Base-by-base conservation (phyloP, 2,113 vertebrate genomes). In the Hypocryptadius cinnamomeus region DNA sequence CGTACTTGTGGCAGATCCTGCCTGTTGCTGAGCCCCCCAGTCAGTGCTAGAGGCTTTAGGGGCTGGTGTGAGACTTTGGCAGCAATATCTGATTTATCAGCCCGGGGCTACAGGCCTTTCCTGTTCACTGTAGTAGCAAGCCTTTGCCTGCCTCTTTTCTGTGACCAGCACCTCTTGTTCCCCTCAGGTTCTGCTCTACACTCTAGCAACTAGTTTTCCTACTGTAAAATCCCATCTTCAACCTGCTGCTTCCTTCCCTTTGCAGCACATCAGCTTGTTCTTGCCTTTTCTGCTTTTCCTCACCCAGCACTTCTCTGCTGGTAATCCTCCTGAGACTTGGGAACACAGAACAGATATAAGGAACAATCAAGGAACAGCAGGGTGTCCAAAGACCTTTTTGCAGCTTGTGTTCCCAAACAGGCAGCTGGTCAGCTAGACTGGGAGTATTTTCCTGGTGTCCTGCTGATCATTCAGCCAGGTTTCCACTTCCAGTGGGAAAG, bases 161-260 rank as follows among this genome's bases (percentile, higher is more conserved):
- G 53, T 89, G 81, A 54, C 64, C 57, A 54, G 73, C 47, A 42
- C 37, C 48, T 79, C 57, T 42, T 5, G 8, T 78, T 79, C 72
- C 48, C 64, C 56, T 33, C 37, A 42, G 64, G 44, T 84, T 44
- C 64, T 81, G 63, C 89, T 93, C 10, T 5, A 13, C 42, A 24
- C 71, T 90, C 91, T 93, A 91, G 83, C 85, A 93, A 86, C 56
- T 69, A 65, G 78, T 92, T 96, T 96, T 88, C 72, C 66, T 91
- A 5, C 51, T 66, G 56, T 35, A 74, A 74, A 65, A 54, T 81
- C 25, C 56, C 9, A 27, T 70, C 66, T 68, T 68, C 53, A 82
- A 24, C 24, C 22, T 85, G 63, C 44, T 85, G 37, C 22, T 93
- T 66, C 24, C 47, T 95, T 72, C 48, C 15, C 48, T 85, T 87